These are phyloP conservation scores for Trachelus tabidus DNA, from an alignment of 2,888 invertebrate species.

Conservation along the genomic window DNA sequence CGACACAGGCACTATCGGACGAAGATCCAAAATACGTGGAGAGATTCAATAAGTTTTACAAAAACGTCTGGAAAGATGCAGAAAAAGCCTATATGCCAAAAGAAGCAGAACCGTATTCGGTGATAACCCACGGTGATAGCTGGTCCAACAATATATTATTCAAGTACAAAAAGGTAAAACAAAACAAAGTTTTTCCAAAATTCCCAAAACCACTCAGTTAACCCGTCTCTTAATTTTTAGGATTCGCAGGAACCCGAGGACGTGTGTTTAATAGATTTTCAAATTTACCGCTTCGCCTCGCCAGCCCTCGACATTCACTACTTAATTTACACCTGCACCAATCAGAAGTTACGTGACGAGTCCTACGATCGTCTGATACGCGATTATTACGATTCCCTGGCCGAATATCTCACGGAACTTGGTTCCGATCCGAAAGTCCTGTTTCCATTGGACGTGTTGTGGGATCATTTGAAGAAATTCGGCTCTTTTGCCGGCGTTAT, in stretches of 20 bases:
- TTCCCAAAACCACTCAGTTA: too few species aligned
- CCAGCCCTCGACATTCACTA: conserved; percentile 54
- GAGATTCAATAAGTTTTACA: conserved; percentile 26
- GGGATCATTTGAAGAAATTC: too few species aligned
- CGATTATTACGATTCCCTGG: conserved; percentile 52
- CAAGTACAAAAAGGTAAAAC: conserved; percentile 34
- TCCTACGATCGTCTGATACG: conserved; percentile 48
- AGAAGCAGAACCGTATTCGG: conserved; percentile 38
- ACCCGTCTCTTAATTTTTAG: conserved; percentile 16
- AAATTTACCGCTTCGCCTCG: conserved; percentile 38
- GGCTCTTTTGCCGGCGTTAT: conserved; percentile 27
- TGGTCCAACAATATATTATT: conserved; percentile 43
- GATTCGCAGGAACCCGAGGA: conserved; percentile 27
- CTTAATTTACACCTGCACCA: conserved; percentile 51
- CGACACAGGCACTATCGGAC: background rate
- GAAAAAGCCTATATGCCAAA: background rate
- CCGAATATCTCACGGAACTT: conserved; percentile 34
- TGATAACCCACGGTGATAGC: conserved; percentile 37
- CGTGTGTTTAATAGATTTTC: conserved; percentile 37
- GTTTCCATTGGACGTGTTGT: conserved; percentile 42
- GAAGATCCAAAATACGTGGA: conserved; percentile 18
- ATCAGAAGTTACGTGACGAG: conserved; percentile 42
- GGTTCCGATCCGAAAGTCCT: conserved; percentile 43
- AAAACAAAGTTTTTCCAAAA: too few species aligned
- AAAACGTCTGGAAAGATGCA: conserved; percentile 11